Conservation (phyloP, 2,888 invertebrate species). For the Encarsia formosa region DNA sequence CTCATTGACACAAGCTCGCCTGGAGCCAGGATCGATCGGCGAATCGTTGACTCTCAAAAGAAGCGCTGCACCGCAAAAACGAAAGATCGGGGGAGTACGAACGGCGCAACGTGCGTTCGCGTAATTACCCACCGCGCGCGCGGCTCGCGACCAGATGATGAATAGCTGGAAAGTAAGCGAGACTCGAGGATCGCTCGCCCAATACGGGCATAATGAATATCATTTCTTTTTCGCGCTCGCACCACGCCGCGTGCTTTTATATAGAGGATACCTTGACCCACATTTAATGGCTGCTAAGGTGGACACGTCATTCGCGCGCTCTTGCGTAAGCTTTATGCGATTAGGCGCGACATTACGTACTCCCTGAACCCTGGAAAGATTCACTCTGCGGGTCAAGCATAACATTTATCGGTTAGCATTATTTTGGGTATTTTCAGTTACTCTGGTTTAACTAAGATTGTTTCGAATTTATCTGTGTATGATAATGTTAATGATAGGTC, state of each 20-base stretch:
- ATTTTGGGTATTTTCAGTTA: too few species aligned
- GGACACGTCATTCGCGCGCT: slow-evolving; percentile 20
- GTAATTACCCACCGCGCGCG: background rate
- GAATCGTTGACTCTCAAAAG: too few species aligned
- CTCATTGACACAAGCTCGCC: too few species aligned
- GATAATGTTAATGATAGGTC: too few species aligned
- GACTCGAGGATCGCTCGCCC: background rate
- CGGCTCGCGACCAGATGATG: slow-evolving; percentile 20
- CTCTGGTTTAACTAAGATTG: too few species aligned
- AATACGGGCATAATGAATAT: slow-evolving; percentile 48
- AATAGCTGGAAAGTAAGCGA: slow-evolving; percentile 29
- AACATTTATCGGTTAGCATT: too few species aligned
- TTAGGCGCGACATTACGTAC: too few species aligned
- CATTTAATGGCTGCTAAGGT: slow-evolving; percentile 28
- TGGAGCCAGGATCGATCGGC: too few species aligned
- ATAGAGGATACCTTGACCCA: slow-evolving; percentile 46
- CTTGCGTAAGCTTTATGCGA: too few species aligned
- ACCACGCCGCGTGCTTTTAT: slow-evolving; percentile 4
- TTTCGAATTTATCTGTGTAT: too few species aligned
- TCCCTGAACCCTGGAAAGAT: background rate
- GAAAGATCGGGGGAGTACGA: background rate
- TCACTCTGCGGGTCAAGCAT: background rate
- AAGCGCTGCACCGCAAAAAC: background rate
- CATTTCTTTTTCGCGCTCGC: slow-evolving; percentile 43
- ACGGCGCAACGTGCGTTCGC: background rate